A percentile compares a stretch with the other conserved stretches of the same genome.
Conservation (phyloP, 2,888 invertebrate species). For the Agrilus cyanescens region DNA sequence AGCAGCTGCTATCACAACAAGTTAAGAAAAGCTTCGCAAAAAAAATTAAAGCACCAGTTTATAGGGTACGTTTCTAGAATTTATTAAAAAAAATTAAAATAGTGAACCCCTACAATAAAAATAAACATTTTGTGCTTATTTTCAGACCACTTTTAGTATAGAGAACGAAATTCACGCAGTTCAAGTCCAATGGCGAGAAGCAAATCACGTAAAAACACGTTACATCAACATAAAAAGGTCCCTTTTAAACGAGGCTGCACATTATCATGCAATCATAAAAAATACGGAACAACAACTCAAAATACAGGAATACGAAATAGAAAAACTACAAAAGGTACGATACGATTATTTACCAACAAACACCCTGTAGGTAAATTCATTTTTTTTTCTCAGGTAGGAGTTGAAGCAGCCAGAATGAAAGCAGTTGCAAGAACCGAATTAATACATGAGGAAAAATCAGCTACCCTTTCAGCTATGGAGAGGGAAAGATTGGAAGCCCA, state of each 20-base stretch:
- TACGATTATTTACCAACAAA: not conserved
- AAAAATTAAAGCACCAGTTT: slow-evolving; percentile 43
- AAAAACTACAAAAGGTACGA: slow-evolving; percentile 47
- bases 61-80: slow-evolving; percentile 41
- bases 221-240: slow-evolving; percentile 60
- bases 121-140: slow-evolving; percentile 9
- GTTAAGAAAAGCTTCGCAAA: slow-evolving; percentile 35
- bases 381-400: slow-evolving; percentile 47
- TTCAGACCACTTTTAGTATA: slow-evolving; percentile 51
- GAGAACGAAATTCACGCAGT: slow-evolving; percentile 75
- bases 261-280: slow-evolving; percentile 60
- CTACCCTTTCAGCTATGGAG: slow-evolving; percentile 52
- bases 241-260: slow-evolving; percentile 56
- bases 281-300: slow-evolving; percentile 54
- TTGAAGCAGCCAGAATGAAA: slow-evolving; percentile 62
- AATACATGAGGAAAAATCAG: slow-evolving; percentile 56
- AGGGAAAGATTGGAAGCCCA: slow-evolving; percentile 51
- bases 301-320: slow-evolving; percentile 63
- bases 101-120: too few relatives aligned
- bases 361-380: not conserved
- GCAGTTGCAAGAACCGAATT: slow-evolving; percentile 57
- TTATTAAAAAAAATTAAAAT: not conserved
- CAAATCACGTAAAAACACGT: slow-evolving; percentile 65
- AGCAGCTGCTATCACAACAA: slow-evolving; percentile 46
- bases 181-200: slow-evolving; percentile 71